phyloP scores from a whole-genome alignment of 2,113 vertebrate genomes.

The Syrrhaptes paradoxus region DNA sequence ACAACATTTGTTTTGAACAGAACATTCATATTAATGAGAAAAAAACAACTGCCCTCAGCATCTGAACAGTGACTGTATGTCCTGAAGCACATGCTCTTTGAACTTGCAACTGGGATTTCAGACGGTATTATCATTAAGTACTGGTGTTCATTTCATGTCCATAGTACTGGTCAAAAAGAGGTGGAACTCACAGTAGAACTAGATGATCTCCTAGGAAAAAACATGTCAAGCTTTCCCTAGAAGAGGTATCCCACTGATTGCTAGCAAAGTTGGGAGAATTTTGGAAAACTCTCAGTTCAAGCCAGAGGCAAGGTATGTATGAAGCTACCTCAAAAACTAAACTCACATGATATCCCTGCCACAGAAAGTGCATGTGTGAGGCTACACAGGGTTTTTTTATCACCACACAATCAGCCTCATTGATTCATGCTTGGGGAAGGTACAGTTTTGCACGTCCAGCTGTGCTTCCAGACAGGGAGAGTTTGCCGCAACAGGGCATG shows the following conservation, averaged over 20 bases:
- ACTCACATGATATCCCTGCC: accelerated
- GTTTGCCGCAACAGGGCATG: background rate
- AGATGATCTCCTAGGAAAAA: background rate
- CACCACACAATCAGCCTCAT: background rate
- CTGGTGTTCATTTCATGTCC: background rate
- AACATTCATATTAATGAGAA: background rate
- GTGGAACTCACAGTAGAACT: background rate
- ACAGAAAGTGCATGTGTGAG: background rate
- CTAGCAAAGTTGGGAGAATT: background rate
- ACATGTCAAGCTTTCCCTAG: background rate
- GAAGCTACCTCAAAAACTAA: background rate
- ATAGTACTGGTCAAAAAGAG: background rate
- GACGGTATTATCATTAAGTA: background rate
- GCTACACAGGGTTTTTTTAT: background rate
- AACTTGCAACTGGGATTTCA: background rate
- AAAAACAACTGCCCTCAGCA: accelerated
- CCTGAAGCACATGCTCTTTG: background rate
- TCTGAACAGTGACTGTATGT: background rate
- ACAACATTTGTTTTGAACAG: background rate
- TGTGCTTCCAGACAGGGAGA: background rate
- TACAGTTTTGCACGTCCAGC: background rate
- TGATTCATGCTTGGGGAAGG: background rate
- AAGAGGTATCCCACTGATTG: background rate
- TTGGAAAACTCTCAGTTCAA: background rate
- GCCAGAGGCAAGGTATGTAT: background rate